Evolutionary conservation across 2,797 vertebrate species (phyloP), one percentile per base, ranked within the genome.

Genomic region (Tragelaphus eurycerus): DNA sequence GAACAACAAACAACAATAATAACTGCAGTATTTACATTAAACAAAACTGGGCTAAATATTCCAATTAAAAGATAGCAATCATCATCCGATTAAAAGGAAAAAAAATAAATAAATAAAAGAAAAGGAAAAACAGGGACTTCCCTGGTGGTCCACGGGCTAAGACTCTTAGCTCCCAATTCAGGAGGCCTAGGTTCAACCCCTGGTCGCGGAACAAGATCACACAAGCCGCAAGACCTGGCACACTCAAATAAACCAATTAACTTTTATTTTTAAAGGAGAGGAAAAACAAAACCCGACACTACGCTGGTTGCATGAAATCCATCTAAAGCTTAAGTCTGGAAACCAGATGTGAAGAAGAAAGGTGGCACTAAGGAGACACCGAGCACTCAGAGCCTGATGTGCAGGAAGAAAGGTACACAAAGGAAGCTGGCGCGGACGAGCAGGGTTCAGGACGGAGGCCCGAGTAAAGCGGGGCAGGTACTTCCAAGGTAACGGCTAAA

Each of bases 401-500:
- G 50, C 43, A 46, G 14, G 16, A 15, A 2, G n/a, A 43, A 19
- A 34, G 17, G 19, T 23, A 1, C 23, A 2, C 10, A 6, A 21
- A 3, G 2, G 4, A 4, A 15, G 55, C 25, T 5, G 7, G 62
- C 1, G 13, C 34, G 46, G 19, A 46, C 1, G 1, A 43, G 46
- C 50, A 34, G 19, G 79, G n/a, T 5, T 34, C 31, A 34, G 50
- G 19, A 34, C 50, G 12, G 50, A n/a, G 23, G 79, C 79, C 50
- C 21, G 4, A 55, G 79, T 4, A 54, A 23, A 23, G 19, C 4
- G 5, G 50, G 52, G 43, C 34, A 43, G 90, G 29, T 6, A 8
- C 64, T 16, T 29, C 25, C 7, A 15, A 25, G 4, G 25, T 7
- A 15, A 59, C 4, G 13, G 23, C 34, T 25, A 21, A 76, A 38